Conservation (phyloP, 2,797 vertebrate species). For the Alcedo atthis region DNA sequence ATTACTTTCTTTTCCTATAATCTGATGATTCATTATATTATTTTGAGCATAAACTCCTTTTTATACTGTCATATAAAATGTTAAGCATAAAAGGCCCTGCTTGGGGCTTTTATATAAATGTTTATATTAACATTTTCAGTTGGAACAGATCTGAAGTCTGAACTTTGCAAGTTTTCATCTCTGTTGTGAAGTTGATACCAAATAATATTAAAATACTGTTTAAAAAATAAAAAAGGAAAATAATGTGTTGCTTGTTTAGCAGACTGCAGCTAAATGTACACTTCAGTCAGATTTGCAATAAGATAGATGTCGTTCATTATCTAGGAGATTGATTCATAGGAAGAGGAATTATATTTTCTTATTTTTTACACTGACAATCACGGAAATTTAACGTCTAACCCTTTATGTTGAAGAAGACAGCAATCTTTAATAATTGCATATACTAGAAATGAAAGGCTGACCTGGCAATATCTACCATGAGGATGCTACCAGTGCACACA, state of each 20-base stretch:
- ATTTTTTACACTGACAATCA: neutral
- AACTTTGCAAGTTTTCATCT: neutral
- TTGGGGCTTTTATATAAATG: neutral
- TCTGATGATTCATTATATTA: neutral
- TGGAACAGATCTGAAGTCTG: neutral
- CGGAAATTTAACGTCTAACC: neutral
- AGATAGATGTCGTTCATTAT: neutral
- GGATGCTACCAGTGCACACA: neutral
- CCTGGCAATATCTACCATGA: neutral
- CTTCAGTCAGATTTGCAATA: neutral
- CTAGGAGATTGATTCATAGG: neutral
- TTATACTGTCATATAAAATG: neutral
- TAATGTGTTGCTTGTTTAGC: neutral
- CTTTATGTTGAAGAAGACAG: neutral
- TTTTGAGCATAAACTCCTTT: neutral
- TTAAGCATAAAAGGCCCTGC: neutral
- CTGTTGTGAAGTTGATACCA: neutral
- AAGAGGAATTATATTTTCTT: neutral
- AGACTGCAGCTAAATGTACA: neutral
- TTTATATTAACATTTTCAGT: neutral
- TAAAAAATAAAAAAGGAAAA: neutral
- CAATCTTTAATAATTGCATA: neutral
- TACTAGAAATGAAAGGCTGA: neutral
- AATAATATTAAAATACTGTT: neutral
- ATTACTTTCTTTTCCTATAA: neutral